Evolutionary conservation across 2,888 invertebrate genomes (phyloP), one percentile per base, ranked within the genome.

Genomic region (Eilema griseolum): DNA sequence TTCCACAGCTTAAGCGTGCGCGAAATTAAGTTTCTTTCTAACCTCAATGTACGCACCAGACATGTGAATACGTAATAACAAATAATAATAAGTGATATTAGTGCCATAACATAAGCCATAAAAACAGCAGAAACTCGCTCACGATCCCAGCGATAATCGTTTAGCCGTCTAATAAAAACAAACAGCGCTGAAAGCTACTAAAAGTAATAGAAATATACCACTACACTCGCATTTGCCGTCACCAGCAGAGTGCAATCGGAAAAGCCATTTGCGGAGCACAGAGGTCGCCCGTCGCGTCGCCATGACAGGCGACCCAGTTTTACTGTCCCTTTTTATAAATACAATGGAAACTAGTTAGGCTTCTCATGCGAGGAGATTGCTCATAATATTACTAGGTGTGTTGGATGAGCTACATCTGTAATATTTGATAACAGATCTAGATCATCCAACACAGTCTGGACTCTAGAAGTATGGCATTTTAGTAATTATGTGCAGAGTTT

Each of bases 271-370:
- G 84, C 85, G 70, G 72, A 79, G 78, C 75, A 71, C 80, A 73
- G 82, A 83, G 84, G 82, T 83, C 83, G 78, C 57, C 61, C 26
- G 57, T 16, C 75, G 76, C 26, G 57, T 16, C 75, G 76, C 81
- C 83, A 82, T 85, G 87, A 86, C 86, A 83, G 81, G 77, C 88
- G 91, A 90, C 92, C 92, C 81, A 90, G 82, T 89, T 74, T 89
- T 81, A 77, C 73, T 74, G 68, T 67, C 71, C 77, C 82, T 83
- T 87, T 89, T 87, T 86, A 84, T 79, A 83, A 81, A 84, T 83
- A 86, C 89, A 89, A 87, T 90, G 85, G 86, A 86, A 88, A 85
- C 89, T 90, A 88, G 86, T 90, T 89, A 90, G 84, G 78, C 77
- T 73, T 77, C 80, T 66, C 71, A 71, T 72, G 71, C 75, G 73